phyloP scores from a whole-genome alignment of 2,113 vertebrate species.

The Paradisaea rubra region DNA sequence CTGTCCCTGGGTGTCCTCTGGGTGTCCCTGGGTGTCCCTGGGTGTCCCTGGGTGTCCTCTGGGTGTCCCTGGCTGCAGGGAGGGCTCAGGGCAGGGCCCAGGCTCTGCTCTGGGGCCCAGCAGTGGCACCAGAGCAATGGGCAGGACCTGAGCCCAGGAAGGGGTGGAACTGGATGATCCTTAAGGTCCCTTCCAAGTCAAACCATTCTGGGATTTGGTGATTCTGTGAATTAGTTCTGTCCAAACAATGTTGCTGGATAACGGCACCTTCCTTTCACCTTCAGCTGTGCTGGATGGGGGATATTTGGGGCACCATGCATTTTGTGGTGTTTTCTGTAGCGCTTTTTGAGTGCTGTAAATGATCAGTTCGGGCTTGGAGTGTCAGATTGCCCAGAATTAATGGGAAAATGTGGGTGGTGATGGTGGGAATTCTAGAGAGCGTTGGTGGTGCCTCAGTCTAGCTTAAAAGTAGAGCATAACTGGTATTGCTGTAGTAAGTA shows the following conservation, averaged over 20 bases:
- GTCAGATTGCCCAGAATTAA: background rate
- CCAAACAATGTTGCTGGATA: background rate
- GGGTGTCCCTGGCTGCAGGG: background rate
- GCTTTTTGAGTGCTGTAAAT: background rate
- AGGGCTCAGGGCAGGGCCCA: background rate
- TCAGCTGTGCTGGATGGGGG: background rate
- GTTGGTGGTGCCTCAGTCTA: background rate
- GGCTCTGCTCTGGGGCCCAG: background rate
- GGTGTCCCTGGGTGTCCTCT: too few relatives aligned
- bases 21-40: too few relatives aligned
- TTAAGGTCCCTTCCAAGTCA: background rate
- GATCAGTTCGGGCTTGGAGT: background rate
- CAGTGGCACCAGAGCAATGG: rapidly evolving
- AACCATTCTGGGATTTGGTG: background rate
- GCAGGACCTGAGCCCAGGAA: background rate
- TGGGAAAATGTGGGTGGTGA: background rate
- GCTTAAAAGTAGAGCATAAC: background rate
- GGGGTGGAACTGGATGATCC: too few relatives aligned
- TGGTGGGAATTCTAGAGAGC: background rate
- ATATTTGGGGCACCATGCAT: rapidly evolving
- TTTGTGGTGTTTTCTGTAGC: background rate
- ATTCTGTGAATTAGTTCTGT: background rate
- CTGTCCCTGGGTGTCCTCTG: too few relatives aligned
- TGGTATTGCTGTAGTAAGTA: background rate
- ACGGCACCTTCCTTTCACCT: background rate